A percentile compares a stretch with the other conserved stretches of the same genome.
Conservation (phyloP, 2,797 vertebrate species). For the Triplophysa bombifrons region DNA sequence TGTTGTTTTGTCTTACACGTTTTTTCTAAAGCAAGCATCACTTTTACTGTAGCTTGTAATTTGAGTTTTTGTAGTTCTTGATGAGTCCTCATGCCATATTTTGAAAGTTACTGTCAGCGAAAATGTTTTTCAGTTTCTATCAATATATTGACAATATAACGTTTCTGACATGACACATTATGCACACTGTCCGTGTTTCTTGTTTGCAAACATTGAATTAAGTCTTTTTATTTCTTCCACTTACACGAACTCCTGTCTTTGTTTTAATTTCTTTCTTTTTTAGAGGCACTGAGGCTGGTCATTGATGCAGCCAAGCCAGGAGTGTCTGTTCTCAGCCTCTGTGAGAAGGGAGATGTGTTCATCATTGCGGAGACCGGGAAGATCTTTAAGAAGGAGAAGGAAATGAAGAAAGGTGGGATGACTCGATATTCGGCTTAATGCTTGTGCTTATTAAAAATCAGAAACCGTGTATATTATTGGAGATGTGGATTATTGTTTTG, state of each 20-base stretch:
- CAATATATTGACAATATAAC: too few species aligned
- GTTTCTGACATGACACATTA: background rate
- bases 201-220: background rate
- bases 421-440: background rate
- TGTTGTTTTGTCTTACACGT: background rate
- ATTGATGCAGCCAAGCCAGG: slow-evolving; percentile 83
- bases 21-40: background rate
- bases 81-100: too few species aligned
- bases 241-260: background rate
- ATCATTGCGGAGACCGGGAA: slow-evolving; percentile 94
- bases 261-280: background rate
- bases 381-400: slow-evolving; percentile 98
- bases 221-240: background rate
- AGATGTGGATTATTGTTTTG: background rate
- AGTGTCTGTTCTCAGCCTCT: slow-evolving; percentile 87
- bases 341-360: slow-evolving; percentile 91
- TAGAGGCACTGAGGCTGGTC: slow-evolving; percentile 87
- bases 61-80: too few species aligned
- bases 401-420: slow-evolving; percentile 93
- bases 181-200: background rate
- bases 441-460: background rate
- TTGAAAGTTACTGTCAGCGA: too few species aligned
- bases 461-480: background rate
- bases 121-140: too few species aligned
- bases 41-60: background rate